Conservation (phyloP, 2,113 vertebrate genomes). For the Eidolon helvum region DNA sequence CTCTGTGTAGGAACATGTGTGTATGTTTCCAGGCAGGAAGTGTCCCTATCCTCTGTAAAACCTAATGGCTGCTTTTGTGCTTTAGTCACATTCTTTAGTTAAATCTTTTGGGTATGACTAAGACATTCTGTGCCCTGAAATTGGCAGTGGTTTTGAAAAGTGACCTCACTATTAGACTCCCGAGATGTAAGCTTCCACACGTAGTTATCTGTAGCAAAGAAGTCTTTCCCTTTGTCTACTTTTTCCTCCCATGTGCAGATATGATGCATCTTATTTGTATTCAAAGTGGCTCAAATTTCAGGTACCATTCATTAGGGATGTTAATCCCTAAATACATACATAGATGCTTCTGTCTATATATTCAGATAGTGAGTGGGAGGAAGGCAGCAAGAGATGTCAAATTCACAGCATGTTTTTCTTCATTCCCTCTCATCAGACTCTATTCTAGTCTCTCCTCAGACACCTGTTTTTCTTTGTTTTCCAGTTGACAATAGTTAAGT, state of each 20-base stretch:
- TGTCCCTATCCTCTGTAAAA: constrained; percentile 25
- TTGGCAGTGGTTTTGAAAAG: constrained; percentile 51
- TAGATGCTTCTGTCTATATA: background rate
- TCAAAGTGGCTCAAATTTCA: constrained; percentile 7
- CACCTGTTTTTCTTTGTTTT: constrained; percentile 20
- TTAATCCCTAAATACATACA: background rate
- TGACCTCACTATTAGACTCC: constrained; percentile 30
- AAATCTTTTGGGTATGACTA: background rate
- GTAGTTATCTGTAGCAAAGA: background rate
- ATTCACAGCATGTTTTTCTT: background rate
- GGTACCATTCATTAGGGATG: background rate
- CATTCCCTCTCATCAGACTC: background rate
- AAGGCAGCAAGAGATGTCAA: background rate
- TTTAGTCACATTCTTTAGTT: constrained; percentile 43
- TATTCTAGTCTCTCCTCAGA: background rate
- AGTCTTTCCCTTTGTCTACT: background rate
- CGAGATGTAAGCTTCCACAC: background rate
- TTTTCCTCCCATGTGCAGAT: background rate
- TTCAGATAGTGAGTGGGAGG: background rate
- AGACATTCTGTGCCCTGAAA: constrained; percentile 30
- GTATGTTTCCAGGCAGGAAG: background rate
- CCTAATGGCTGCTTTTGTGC: constrained; percentile 30
- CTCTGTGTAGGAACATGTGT: background rate
- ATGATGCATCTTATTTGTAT: background rate
- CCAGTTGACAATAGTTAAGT: background rate